Evolutionary conservation across 92 coral and sea anemone species (phyloP), one percentile per base, ranked within the genome.

Genomic region (Umimayanthus kanabou): DNA sequence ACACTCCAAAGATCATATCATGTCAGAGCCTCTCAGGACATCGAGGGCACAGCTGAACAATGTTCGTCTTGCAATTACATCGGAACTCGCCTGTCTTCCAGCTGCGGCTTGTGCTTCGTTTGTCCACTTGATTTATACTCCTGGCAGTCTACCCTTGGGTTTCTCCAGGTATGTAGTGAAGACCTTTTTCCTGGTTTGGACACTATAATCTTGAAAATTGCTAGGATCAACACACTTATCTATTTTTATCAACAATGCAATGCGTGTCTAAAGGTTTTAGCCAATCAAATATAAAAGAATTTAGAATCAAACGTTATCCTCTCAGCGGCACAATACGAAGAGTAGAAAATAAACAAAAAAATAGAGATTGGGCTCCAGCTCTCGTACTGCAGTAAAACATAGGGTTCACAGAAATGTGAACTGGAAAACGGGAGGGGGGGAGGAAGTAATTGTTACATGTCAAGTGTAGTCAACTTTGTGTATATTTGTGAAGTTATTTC

Each of bases 11-110:
- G 22, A 73, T 30, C 22, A 30, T 71, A 71, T 71, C 76, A 71
- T 71, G 77, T 73, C 76, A 72, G 76, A 72, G 76, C 76, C 76
- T 72, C 76, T 72, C 57, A 11, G 39, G 81, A n/a, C 81, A 78
- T 78, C 57, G 55, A 39, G n/a, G 67, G 9, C 65, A 78, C 81
- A 78, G 64, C 67, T 78, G 81, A 78, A 78, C 66, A 78, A 78
- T 78, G 67, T 78, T 42, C 39, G 23, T 78, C 81, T 18, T 78
- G 67, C 81, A 78, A 66, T 66, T 16, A 74, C 49, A 30, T 74
- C 26, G 79, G 79, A 33, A 9, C 45, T 74, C 26, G 53, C 49
- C 79, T 74, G 79, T 18, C 28, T 33, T 74, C 79, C 45, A 33
- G 49, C n/a, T 74, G 53, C n/a, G 47, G 79, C n/a, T 30, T 53